A percentile compares a stretch with the other conserved stretches of the same genome.
Evolutionary conservation across 2,113 vertebrate genomes (phyloP).

Genomic region (Rhea pennata): DNA sequence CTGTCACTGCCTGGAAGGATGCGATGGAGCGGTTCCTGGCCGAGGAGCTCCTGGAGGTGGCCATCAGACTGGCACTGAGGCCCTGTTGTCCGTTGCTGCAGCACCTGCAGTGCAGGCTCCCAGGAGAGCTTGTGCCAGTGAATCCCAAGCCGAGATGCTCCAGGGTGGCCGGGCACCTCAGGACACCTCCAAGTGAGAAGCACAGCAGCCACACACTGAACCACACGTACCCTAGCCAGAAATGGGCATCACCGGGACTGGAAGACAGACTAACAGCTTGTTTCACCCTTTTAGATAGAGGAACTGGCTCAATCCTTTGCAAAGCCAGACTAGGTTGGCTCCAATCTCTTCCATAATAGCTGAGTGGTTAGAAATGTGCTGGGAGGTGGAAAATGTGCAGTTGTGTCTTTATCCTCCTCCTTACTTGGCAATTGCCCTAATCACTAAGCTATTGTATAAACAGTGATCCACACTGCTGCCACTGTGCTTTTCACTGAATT

Average conservation of each 20-base stretch:
- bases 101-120: rapidly evolving
- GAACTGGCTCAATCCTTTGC: not conserved
- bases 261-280: not conserved
- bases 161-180: not conserved
- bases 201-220: not conserved
- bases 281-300: not conserved
- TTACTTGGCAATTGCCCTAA: constrained; percentile 20
- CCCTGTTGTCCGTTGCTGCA: not conserved
- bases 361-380: not conserved
- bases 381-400: not conserved
- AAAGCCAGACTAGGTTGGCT: not conserved
- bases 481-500: not conserved
- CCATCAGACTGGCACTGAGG: not conserved
- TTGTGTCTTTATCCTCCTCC: not conserved
- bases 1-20: not conserved
- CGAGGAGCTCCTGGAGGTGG: not conserved
- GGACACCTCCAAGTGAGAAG: not conserved
- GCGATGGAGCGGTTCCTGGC: not conserved
- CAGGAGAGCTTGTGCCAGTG: no score
- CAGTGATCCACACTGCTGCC: not conserved
- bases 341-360: not conserved
- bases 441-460: not conserved
- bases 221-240: not conserved
- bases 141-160: not conserved
- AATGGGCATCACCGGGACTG: not conserved